Evolutionary conservation across 92 coral and sea anemone genomes (phyloP), one percentile per base, ranked within the genome.

Genomic region (Nematostella vectensis): DNA sequence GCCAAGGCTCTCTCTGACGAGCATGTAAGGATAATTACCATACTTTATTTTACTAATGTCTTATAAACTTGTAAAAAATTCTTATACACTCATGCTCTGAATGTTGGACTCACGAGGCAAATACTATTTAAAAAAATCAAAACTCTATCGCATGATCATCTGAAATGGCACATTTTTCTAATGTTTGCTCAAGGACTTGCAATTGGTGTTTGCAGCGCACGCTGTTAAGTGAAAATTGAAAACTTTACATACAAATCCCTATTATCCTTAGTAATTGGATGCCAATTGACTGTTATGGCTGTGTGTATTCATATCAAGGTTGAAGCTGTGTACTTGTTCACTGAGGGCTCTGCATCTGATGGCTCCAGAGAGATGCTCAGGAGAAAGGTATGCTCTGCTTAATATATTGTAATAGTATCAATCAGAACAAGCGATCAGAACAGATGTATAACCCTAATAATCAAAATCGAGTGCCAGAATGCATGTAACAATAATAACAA

Each of bases 361-460:
- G 85, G 79, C 25, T 71, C 85, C 11, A 79, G 72, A 59, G 96
- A 93, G 57, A 69, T 87, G 77, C 67, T 93, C n/a, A 81, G 68
- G 70, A 77, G 96, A 76, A 87, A 93, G 87, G 99, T 86, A 56
- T 23, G 31, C n/a, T n/a, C n/a, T n/a, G n/a, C n/a, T n/a, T n/a
- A n/a, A n/a, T n/a, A n/a, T n/a, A n/a, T 3, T 21, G 0, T 31
- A 26, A 31, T 9, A 18, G 9, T 3, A 16, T 6, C 19, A 1
- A 13, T 3, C 3, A 23, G 11, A 16, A 12, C 50, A 16, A 0
- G 27, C 2, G 2, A 2, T 27, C 11, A n/a, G 51, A n/a, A 22
- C 21, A 27, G 31, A 28, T 30, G 20, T 11, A 10, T 31, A 31
- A 20, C 44, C 30, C 3, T 38, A 29, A 23, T 8, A 22, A 44